Evolutionary conservation across 2,797 vertebrate species (phyloP).

Genomic region (Ptychobarbus kaznakovi): DNA sequence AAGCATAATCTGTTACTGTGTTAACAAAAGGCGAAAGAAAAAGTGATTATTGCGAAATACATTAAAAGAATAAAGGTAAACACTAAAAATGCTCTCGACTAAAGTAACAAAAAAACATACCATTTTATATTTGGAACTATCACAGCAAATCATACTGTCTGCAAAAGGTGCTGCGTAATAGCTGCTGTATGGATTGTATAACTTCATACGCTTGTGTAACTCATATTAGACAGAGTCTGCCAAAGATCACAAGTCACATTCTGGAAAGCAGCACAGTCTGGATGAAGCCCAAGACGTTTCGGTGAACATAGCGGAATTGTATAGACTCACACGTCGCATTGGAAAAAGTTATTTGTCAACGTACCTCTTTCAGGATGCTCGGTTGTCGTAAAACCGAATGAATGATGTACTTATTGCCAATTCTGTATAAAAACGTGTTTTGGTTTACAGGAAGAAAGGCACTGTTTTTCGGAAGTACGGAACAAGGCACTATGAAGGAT

Average conservation of each 20-base stretch:
- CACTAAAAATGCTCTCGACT: slow-evolving; percentile 59
- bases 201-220: slow-evolving; percentile 49
- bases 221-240: neutral
- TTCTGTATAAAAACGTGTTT: neutral
- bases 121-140: slow-evolving; percentile 65
- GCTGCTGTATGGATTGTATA: slow-evolving; percentile 54
- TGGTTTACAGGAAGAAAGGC: slow-evolving; percentile 20
- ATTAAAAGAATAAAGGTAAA: slow-evolving; percentile 71
- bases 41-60: slow-evolving; percentile 67
- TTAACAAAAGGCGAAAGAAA: slow-evolving; percentile 63
- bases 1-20: slow-evolving; percentile 66
- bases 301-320: neutral
- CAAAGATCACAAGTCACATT: slow-evolving; percentile 40
- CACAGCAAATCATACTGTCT: slow-evolving; percentile 59
- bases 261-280: slow-evolving; percentile 30
- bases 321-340: neutral
- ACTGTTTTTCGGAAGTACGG: neutral
- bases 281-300: slow-evolving; percentile 14
- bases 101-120: slow-evolving; percentile 74
- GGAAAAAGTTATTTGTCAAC: slow-evolving; percentile 39
- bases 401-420: neutral
- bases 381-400: slow-evolving; percentile 21
- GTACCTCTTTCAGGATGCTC: slow-evolving; percentile 17
- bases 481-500: slow-evolving; percentile 12
- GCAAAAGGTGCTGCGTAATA: slow-evolving; percentile 55